These are phyloP conservation scores for Poeciliopsis turneri DNA, from an alignment of 2,797 vertebrate species.

Conservation along the genomic window DNA sequence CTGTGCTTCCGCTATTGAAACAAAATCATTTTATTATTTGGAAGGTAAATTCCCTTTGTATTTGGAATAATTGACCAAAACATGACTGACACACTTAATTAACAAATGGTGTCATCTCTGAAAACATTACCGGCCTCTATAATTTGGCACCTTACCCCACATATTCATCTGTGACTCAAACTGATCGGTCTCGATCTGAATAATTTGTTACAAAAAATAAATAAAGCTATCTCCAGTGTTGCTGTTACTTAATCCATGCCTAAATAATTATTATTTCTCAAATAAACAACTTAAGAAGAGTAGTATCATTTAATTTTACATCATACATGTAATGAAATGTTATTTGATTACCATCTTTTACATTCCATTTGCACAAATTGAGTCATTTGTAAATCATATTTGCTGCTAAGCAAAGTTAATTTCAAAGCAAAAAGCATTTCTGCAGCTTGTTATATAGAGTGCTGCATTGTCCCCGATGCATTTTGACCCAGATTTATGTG, in stretches of 20 bases:
- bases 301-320: constrained; percentile 1
- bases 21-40: background rate
- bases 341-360: constrained; percentile 10
- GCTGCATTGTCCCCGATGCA: constrained; percentile 52
- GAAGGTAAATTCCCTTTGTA: background rate
- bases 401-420: constrained; percentile 36
- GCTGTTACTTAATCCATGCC: background rate
- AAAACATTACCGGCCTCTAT: background rate
- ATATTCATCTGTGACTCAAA: background rate
- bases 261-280: background rate
- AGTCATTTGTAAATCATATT: constrained; percentile 31
- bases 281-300: background rate
- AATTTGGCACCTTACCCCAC: background rate
- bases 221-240: background rate
- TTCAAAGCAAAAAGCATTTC: constrained; percentile 42
- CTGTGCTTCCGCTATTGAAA: background rate
- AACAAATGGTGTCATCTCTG: background rate
- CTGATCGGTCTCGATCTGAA: background rate
- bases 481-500: constrained; percentile 68
- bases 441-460: constrained; percentile 31
- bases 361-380: constrained; percentile 15
- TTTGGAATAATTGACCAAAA: background rate
- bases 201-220: background rate
- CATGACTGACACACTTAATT: background rate
- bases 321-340: constrained; percentile 10